These are phyloP conservation scores for Parauchenoglanis punctatus DNA, from an alignment of 2,797 vertebrate genomes.

Conservation along the genomic window DNA sequence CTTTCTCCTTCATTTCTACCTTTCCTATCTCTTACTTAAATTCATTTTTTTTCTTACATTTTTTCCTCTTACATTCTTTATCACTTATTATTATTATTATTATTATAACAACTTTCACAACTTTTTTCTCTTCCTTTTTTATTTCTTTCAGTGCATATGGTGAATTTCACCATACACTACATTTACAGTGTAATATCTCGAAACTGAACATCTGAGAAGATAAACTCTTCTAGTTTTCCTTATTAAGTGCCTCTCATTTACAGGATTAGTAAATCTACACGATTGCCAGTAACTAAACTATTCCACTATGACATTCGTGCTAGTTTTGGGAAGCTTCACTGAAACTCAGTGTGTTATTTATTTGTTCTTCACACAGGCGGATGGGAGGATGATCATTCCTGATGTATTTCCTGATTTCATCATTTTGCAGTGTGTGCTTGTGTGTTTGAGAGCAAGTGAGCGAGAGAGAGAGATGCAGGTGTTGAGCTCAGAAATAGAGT, in stretches of 20 bases:
- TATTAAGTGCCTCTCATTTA: background rate
- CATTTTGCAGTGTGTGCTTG: constrained; percentile 21
- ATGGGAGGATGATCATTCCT: constrained; percentile 43
- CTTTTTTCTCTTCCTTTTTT: too few species aligned
- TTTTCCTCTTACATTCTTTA: background rate
- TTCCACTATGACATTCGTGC: background rate
- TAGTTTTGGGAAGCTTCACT: background rate
- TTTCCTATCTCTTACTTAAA: background rate
- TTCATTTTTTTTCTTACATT: background rate
- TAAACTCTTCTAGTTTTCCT: background rate
- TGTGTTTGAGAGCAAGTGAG: background rate
- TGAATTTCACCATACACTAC: background rate
- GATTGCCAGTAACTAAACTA: background rate
- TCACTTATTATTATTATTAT: background rate
- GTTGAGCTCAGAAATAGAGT: constrained; percentile 54
- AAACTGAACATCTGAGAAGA: background rate
- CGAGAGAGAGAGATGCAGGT: constrained; percentile 51
- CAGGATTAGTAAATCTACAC: background rate
- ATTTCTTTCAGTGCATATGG: background rate
- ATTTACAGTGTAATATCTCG: background rate
- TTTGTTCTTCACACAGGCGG: constrained; percentile 7
- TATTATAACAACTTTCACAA: too few species aligned
- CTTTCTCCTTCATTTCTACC: background rate
- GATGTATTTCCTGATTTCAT: constrained; percentile 53
- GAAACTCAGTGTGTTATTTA: background rate